phyloP scores from a whole-genome alignment of 2,797 vertebrate species.

The Lophotriccus pileatus region DNA sequence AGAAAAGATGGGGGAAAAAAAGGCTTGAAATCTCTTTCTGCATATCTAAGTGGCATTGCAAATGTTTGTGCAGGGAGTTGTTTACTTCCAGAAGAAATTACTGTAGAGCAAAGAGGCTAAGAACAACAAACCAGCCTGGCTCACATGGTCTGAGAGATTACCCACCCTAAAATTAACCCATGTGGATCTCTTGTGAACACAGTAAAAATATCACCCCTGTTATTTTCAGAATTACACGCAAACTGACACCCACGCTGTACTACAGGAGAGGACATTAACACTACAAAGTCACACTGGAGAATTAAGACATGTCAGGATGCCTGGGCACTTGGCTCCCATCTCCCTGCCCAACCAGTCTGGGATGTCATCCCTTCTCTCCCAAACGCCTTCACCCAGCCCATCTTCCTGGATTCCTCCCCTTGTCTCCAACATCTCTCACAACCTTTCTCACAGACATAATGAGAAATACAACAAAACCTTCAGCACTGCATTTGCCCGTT shows the following conservation, averaged over 20 bases:
- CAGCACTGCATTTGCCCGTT: not conserved
- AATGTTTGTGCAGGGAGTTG: not conserved
- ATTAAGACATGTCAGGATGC: not conserved
- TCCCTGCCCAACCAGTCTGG: not conserved
- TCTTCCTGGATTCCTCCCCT: not conserved
- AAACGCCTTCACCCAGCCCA: not conserved
- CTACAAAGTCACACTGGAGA: not conserved
- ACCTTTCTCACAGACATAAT: not conserved
- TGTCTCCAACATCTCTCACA: not conserved
- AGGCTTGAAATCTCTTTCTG: not conserved
- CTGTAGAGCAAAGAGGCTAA: not conserved
- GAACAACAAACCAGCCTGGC: not conserved
- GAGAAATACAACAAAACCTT: too few relatives aligned
- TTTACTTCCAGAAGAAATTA: constrained; percentile 6
- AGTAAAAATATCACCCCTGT: not conserved
- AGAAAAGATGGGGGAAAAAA: not conserved
- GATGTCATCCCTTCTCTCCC: not conserved
- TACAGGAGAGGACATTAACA: not conserved
- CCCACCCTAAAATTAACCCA: not conserved
- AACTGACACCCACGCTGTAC: not conserved
- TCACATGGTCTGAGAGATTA: not conserved
- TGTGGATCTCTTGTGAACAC: not conserved
- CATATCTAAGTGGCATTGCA: not conserved
- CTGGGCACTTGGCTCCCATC: not conserved
- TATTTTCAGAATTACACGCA: not conserved